phyloP scores from a whole-genome alignment of 2,113 vertebrate species.

The Sinosuthora webbiana region DNA sequence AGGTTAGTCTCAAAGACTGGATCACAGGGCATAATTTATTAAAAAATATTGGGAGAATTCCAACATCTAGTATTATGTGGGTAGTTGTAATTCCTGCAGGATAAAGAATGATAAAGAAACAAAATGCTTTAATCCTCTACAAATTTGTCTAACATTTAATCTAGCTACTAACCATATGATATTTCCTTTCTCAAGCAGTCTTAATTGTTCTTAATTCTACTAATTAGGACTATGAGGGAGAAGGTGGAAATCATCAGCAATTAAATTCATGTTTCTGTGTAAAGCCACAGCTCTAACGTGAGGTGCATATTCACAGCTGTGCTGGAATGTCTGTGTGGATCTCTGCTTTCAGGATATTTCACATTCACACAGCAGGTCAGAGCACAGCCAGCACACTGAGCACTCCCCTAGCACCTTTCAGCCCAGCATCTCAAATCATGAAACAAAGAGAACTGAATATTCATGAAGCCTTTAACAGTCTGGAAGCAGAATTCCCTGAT shows the following conservation, averaged over 20 bases:
- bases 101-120: conserved; percentile 68
- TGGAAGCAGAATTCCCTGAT: background rate
- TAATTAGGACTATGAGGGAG: conserved; percentile 24
- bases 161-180: conserved; percentile 60
- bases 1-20: conserved; percentile 28
- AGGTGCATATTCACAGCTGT: background rate
- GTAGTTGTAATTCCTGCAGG: conserved; percentile 65
- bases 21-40: conserved; percentile 53
- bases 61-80: conserved; percentile 52
- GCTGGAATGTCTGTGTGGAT: background rate
- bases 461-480: background rate
- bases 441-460: background rate
- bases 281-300: background rate
- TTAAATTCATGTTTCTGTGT: background rate
- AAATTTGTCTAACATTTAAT: conserved; percentile 63
- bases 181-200: conserved; percentile 28
- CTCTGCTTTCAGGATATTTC: background rate
- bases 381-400: background rate
- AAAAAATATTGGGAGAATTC: conserved; percentile 60
- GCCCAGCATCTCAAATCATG: background rate
- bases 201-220: conserved; percentile 52
- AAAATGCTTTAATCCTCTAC: conserved; percentile 65
- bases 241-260: background rate
- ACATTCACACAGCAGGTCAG: background rate
- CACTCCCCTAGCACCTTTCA: background rate